Percentiles rank a stretch among this genome's conserved stretches.
phyloP scores from a whole-genome alignment of 2,888 invertebrate genomes.

The Harpalus rufipes region DNA sequence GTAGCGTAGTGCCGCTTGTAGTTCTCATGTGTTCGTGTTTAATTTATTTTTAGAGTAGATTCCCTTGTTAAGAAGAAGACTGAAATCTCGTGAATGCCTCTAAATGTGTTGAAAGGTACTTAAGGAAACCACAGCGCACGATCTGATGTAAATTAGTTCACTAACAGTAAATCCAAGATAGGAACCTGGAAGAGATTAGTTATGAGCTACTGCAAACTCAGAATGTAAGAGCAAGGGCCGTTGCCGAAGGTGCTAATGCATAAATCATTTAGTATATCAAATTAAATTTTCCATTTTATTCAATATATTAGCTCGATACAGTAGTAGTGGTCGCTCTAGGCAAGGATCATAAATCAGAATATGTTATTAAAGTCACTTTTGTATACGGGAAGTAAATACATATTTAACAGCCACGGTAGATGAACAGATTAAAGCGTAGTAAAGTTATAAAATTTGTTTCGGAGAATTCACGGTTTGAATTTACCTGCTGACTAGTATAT shows the following conservation, averaged over 20 bases:
- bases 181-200: constrained; percentile 36
- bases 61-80: not conserved
- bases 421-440: too few relatives aligned
- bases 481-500: too few relatives aligned
- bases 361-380: constrained; percentile 26
- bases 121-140: constrained; percentile 33
- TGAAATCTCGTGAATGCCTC: not conserved
- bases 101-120: constrained; percentile 49
- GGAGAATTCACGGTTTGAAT: too few relatives aligned
- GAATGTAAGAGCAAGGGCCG: not conserved
- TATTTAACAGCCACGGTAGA: constrained; percentile 4
- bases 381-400: constrained; percentile 10
- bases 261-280: constrained; percentile 45
- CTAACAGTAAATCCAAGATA: constrained; percentile 53
- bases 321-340: not conserved
- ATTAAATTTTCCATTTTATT: constrained; percentile 52
- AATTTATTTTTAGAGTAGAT: constrained; percentile 4
- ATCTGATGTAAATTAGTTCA: constrained; percentile 47
- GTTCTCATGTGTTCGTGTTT: constrained; percentile 1
- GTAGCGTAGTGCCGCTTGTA: not conserved
- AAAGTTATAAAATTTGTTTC: too few relatives aligned
- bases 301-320: constrained; percentile 42
- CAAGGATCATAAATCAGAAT: constrained; percentile 20
- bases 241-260: constrained; percentile 23
- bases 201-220: constrained; percentile 27